These are phyloP conservation scores for Gobio occitaniae DNA, from an alignment of 2,797 vertebrate genomes.

Conservation along the genomic window DNA sequence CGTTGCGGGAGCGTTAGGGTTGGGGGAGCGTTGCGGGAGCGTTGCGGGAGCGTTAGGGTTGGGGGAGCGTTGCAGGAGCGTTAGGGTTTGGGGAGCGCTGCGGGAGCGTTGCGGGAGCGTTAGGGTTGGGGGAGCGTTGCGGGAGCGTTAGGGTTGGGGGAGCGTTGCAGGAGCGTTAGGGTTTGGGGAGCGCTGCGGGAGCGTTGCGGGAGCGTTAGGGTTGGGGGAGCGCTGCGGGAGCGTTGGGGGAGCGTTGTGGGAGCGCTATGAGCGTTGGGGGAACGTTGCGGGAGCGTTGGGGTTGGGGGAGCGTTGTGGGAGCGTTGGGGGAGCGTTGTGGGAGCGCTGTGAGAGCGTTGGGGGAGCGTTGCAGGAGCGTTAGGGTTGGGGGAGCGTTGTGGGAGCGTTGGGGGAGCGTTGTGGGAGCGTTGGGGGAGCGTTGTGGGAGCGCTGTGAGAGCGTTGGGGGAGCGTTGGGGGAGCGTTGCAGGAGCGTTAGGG, in stretches of 20 bases:
- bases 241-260: rapidly evolving
- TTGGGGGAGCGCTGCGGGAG: rapidly evolving
- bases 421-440: rapidly evolving
- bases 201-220: rapidly evolving
- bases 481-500: rapidly evolving
- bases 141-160: too few relatives aligned
- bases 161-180: not conserved
- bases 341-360: rapidly evolving
- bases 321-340: rapidly evolving
- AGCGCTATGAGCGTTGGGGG: rapidly evolving
- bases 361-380: not conserved
- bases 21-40: not conserved
- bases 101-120: too few relatives aligned
- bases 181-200: rapidly evolving
- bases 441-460: not conserved
- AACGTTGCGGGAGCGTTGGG: not conserved
- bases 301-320: rapidly evolving
- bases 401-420: rapidly evolving
- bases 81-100: too few relatives aligned
- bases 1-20: not conserved
- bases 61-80: rapidly evolving
- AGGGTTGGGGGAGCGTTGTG: not conserved
- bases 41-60: not conserved
- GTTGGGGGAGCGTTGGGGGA: not conserved
- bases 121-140: rapidly evolving